Percentiles rank a stretch among this genome's conserved stretches.
phyloP scores from a whole-genome alignment of 2,113 vertebrate species.

The Osmerus mordax region DNA sequence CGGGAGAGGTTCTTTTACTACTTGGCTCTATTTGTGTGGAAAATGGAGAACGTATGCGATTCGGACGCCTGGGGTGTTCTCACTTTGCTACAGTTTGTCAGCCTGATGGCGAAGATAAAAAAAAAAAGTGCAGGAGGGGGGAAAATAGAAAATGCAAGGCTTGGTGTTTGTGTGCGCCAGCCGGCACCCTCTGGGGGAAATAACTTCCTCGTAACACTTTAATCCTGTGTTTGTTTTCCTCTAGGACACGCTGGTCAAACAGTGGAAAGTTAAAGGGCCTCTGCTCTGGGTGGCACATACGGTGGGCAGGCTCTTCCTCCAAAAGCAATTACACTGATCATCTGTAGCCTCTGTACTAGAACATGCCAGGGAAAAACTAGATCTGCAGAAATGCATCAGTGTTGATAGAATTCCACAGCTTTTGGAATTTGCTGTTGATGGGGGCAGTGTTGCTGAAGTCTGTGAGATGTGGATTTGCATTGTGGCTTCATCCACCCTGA shows the following conservation, averaged over 20 bases:
- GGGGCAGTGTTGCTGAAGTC: too few relatives aligned
- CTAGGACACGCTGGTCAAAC: slow-evolving; percentile 52
- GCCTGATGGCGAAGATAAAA: slow-evolving; percentile 45
- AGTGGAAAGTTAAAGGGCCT: slow-evolving; percentile 50
- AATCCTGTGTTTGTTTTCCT: slow-evolving; percentile 63
- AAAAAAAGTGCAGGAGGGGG: slow-evolving; percentile 7
- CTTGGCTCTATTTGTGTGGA: slow-evolving; percentile 41
- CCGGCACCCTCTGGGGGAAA: slow-evolving; percentile 51
- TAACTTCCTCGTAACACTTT: slow-evolving; percentile 59
- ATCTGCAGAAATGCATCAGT: too few relatives aligned
- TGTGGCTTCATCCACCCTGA: neutral
- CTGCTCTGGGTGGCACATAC: slow-evolving; percentile 14
- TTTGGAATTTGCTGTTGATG: too few relatives aligned
- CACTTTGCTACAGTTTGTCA: slow-evolving; percentile 45
- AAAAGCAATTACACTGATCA: slow-evolving; percentile 24
- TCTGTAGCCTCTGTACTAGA: slow-evolving; percentile 15
- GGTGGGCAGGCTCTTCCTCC: slow-evolving; percentile 25
- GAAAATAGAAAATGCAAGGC: slow-evolving; percentile 25
- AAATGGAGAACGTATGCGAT: slow-evolving; percentile 57
- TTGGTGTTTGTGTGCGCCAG: slow-evolving; percentile 45
- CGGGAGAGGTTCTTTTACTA: slow-evolving; percentile 35
- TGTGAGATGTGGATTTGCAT: neutral
- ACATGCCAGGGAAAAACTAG: neutral
- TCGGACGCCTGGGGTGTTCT: slow-evolving; percentile 43
- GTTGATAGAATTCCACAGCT: too few relatives aligned